Conservation (phyloP, 2,888 invertebrate species). For the Halictus quadricinctus region DNA sequence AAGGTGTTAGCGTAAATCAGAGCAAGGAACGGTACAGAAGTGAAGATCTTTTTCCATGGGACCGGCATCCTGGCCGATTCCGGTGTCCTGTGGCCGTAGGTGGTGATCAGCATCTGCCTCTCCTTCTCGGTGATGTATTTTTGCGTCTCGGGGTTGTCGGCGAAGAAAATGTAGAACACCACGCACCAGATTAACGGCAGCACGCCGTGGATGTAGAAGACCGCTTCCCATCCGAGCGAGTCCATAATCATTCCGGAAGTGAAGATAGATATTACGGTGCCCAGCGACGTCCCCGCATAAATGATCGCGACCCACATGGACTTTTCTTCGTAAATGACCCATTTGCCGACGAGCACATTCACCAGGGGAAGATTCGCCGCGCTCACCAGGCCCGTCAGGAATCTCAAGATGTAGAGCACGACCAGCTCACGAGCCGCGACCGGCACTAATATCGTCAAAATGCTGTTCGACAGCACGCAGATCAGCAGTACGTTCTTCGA, state of each 20-base stretch:
- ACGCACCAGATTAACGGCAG: constrained; percentile 78
- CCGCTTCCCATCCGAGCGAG: constrained; percentile 74
- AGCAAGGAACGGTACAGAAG: constrained; percentile 82
- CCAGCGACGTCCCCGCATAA: constrained; percentile 78
- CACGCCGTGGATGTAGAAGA: constrained; percentile 79
- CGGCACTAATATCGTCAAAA: constrained; percentile 77
- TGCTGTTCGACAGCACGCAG: constrained; percentile 74
- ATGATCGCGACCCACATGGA: constrained; percentile 79
- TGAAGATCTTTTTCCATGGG: constrained; percentile 83
- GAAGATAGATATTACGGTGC: constrained; percentile 80
- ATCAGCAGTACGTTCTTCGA: constrained; percentile 76
- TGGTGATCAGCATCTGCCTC: constrained; percentile 74
- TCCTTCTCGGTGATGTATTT: constrained; percentile 80
- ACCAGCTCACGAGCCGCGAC: constrained; percentile 60
- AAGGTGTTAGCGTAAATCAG: constrained; percentile 82
- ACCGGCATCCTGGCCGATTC: constrained; percentile 56
- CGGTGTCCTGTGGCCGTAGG: constrained; percentile 78
- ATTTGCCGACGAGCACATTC: constrained; percentile 79
- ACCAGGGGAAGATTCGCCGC: constrained; percentile 79
- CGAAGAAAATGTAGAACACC: constrained; percentile 75
- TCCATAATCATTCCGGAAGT: constrained; percentile 77
- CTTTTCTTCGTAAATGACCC: constrained; percentile 80
- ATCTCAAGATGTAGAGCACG: constrained; percentile 72
- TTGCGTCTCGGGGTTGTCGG: constrained; percentile 80
- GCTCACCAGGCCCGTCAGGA: constrained; percentile 76